Base-by-base conservation (phyloP, 2,113 vertebrate genomes). In the Hiodon tergisus region DNA sequence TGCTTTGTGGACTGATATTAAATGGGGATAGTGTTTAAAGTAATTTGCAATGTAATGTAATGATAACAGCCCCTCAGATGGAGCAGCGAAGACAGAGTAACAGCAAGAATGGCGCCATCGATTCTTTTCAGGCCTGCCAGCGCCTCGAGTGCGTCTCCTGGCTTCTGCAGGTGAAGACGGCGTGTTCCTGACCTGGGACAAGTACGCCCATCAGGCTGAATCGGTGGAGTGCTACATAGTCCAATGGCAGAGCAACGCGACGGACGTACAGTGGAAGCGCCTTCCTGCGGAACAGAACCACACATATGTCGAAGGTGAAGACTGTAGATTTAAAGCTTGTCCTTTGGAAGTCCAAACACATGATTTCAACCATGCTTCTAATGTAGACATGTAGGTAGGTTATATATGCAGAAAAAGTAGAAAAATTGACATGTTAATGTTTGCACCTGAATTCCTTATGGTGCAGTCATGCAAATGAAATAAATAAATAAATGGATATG, bases 281-380 rank as follows among this genome's bases (percentile, higher is more conserved):
- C 68, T 91, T 54, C 2, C 54, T 46, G 70, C 54, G 69, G 75
- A 86, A 46, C 50, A 68, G 13, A 83, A 78, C 31, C 72, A 3
- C 5, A 80, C 85, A 53, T 76, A 51, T 3, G 77, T 91, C 68
- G 78, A 79, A 83, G 89, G 91, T 92, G 80, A 73, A 68, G 4
- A 6, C 67, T 74, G 57, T 55, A 57, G 46, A 76, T 8, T 10
- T 50, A 6, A 74, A 31, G 54, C 48, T 31, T 9, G n/a, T 5
- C 68, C 31, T 73, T 4, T 8, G 31, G 48, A 71, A n/a, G 3
- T 46, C 59, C 31, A 16, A 54, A 52, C 16, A 1, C 31, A 31
- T 31, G 31, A 31, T 31, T 31, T 31, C 31, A 31, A 31, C 31
- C 2, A 31, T 31, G 31, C 31, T 31, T 31, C 31, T 31, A 31